Percentiles rank a stretch among this genome's conserved stretches.
Conservation (phyloP, 2,888 invertebrate species). For the Anticlea derivata region DNA sequence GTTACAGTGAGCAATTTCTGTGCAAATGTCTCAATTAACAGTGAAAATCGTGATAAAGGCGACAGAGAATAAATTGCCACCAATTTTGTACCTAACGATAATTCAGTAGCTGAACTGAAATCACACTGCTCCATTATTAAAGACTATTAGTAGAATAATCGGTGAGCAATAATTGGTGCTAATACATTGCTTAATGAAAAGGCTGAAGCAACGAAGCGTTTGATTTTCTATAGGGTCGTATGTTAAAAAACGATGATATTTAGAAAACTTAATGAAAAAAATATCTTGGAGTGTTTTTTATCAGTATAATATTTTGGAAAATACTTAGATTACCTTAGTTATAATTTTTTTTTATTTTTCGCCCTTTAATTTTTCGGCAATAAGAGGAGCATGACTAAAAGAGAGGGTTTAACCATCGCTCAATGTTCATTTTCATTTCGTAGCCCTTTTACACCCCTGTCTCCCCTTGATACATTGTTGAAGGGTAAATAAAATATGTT, state of each 20-base stretch:
- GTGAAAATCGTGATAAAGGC: conserved; percentile 65
- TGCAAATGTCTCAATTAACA: conserved; percentile 76
- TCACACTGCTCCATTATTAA: conserved; percentile 45
- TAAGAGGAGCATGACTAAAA: not conserved
- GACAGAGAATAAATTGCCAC: conserved; percentile 64
- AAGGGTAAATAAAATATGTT: conserved; percentile 73
- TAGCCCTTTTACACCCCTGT: conserved; percentile 74
- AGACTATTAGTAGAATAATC: conserved; percentile 49
- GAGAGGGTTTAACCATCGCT: conserved; percentile 58
- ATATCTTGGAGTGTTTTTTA: too few species aligned
- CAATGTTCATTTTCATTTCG: conserved; percentile 73
- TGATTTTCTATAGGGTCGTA: not conserved
- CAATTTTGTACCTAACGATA: conserved; percentile 62
- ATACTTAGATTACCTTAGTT: too few species aligned
- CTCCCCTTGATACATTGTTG: conserved; percentile 75
- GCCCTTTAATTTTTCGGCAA: too few species aligned
- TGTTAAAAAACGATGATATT: too few species aligned
- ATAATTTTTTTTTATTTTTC: too few species aligned
- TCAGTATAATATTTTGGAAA: too few species aligned
- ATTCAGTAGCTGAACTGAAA: conserved; percentile 56
- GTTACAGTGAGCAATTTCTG: conserved; percentile 58
- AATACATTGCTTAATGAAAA: conserved; percentile 17
- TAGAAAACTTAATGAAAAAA: too few species aligned
- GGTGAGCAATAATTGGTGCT: conserved; percentile 38
- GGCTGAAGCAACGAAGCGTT: conserved; percentile 2